Evolutionary conservation across 2,113 vertebrate species (phyloP), one percentile per base, ranked within the genome.

Genomic region (Gavialis gangeticus): DNA sequence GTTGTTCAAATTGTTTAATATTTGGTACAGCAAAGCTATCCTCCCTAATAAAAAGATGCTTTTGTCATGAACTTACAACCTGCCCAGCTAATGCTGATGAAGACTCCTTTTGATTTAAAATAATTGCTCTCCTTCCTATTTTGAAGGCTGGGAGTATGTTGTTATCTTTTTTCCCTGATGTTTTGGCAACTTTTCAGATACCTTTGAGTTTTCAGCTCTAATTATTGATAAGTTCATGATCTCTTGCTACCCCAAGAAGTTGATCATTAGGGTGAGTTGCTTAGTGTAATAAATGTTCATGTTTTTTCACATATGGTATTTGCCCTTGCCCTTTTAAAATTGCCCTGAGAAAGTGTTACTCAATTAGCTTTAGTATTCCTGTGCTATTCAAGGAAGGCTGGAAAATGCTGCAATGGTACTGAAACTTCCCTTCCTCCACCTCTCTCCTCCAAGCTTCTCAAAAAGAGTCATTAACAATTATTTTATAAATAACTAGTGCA

Each of bases 361-460:
- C 3, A 21, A 88, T 9, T 56, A 27, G 30, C 75, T 87, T 57
- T 46, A 22, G 12, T 12, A 5, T 12, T 19, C 4, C 57, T 79
- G 18, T 8, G 12, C 55, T 55, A 30, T 0, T 0, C 37, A 79
- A 34, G 2, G 66, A 13, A 2, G 24, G 25, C 15, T 17, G 76
- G 12, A 76, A 84, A 94, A 73, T 19, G 4, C 19, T 27, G 18
- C 13, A 5, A 12, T 79, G 22, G 59, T 17, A 27, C 46, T 24
- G 18, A 55, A 12, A 10, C 24, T 80, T 91, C 60, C 66, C 5
- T 25, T 64, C 19, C n/a, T 54, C 37, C 1, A 24, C 88, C 25
- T 59, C 6, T 13, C 30, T 15, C 19, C 73, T 28, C 24, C 73
- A 37, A 64, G 5, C 56, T 92, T 91, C 46, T 18, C 34, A 15